phyloP scores from a whole-genome alignment of 1,140 invertebrate species.

The Aradophagus sp. region DNA sequence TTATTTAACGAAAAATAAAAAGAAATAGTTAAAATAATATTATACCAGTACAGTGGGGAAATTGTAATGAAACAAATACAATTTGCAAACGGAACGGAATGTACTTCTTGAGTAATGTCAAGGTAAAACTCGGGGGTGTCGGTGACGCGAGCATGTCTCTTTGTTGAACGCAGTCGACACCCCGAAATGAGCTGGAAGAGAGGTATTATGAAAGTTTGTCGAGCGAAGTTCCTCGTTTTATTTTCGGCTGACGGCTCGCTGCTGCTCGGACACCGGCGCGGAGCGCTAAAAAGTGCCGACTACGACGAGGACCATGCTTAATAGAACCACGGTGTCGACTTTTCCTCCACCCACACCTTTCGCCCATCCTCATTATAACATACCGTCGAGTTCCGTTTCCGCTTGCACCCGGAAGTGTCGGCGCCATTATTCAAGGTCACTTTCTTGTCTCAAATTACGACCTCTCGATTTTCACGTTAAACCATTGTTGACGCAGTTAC shows the following conservation, averaged over 20 bases:
- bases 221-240: slow-evolving; percentile 59
- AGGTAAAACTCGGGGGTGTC: no score
- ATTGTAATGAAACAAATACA: no score
- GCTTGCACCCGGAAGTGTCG: slow-evolving; percentile 9
- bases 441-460: no score
- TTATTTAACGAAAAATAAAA: no score
- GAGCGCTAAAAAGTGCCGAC: slow-evolving; percentile 45
- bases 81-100: no score
- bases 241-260: slow-evolving; percentile 50
- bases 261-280: slow-evolving; percentile 18
- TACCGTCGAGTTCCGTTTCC: slow-evolving; percentile 9
- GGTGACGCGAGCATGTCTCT: no score
- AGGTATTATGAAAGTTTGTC: slow-evolving; percentile 59
- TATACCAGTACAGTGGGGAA: no score
- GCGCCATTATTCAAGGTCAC: slow-evolving; percentile 18
- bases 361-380: slow-evolving; percentile 2
- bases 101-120: no score
- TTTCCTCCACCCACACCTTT: slow-evolving; percentile 32
- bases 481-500: no score
- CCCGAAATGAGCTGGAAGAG: slow-evolving; percentile 53
- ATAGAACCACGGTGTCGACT: slow-evolving; percentile 51
- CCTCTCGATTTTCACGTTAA: no score
- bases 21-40: no score
- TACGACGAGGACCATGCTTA: slow-evolving; percentile 44
- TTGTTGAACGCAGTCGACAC: slow-evolving; percentile 42